phyloP scores from a whole-genome alignment of 2,113 vertebrate genomes.

The human region DNA sequence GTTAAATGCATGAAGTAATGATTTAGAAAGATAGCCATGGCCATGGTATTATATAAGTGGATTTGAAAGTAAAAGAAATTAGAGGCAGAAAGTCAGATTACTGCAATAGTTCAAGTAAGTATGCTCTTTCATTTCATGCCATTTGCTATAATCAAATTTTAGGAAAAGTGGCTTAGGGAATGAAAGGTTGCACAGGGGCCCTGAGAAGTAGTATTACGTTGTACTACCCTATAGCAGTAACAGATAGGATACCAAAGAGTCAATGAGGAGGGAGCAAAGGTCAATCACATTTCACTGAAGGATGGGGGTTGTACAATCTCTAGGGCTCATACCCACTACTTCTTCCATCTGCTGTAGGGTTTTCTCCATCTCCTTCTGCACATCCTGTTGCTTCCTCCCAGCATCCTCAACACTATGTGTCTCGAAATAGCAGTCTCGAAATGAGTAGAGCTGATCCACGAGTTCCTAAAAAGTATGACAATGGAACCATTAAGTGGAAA shows the following conservation, averaged over 20 bases:
- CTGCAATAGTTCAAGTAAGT: background rate
- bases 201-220: background rate
- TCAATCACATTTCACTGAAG: background rate
- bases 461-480: conserved; percentile 83
- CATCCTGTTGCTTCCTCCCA: conserved; percentile 86
- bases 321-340: conserved; percentile 83
- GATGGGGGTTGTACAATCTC: background rate
- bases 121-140: background rate
- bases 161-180: background rate
- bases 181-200: background rate
- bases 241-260: background rate
- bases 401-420: conserved; percentile 89
- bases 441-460: conserved; percentile 89
- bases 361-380: conserved; percentile 85
- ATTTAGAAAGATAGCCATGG: background rate
- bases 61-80: conserved; percentile 21
- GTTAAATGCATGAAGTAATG: background rate
- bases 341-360: conserved; percentile 86
- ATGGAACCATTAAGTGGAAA: background rate
- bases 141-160: conserved; percentile 10
- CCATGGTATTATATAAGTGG: background rate
- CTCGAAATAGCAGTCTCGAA: conserved; percentile 93
- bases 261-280: background rate
- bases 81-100: conserved; percentile 17
- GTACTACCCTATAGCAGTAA: background rate